Percentiles rank a stretch among this genome's conserved stretches.
Conservation (phyloP, 1,140 invertebrate genomes). For the Dermatophagoides farinae region DNA sequence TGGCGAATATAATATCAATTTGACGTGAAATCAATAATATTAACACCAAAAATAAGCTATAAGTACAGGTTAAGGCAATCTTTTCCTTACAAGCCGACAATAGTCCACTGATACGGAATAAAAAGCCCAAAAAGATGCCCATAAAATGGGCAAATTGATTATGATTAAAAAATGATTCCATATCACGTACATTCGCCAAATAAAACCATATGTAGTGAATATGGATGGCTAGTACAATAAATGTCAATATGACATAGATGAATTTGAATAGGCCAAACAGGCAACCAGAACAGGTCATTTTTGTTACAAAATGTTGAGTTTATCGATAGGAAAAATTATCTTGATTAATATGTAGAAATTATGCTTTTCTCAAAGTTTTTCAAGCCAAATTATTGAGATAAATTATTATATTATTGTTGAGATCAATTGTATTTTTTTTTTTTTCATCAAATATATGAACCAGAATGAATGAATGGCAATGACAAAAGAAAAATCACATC, state of each 20-base stretch:
- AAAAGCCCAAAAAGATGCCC: background rate
- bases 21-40: background rate
- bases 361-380: no score
- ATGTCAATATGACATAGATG: background rate
- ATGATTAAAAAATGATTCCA: background rate
- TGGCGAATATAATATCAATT: background rate
- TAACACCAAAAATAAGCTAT: background rate
- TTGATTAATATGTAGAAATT: no score
- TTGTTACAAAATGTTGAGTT: no score
- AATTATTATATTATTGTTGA: no score
- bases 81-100: constrained; percentile 1
- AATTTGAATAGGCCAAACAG: constrained; percentile 2
- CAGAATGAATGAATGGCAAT: no score
- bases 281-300: background rate
- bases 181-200: background rate
- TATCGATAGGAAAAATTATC: no score
- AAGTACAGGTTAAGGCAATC: background rate
- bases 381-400: no score
- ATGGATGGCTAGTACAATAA: background rate
- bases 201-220: background rate
- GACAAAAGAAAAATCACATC: no score
- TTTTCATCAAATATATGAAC: no score
- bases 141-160: constrained; percentile 6
- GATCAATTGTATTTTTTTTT: no score
- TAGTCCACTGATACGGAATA: constrained; percentile 2